These are phyloP conservation scores for Mesocricetus auratus DNA, from an alignment of 2,113 vertebrate genomes.

Conservation along the genomic window DNA sequence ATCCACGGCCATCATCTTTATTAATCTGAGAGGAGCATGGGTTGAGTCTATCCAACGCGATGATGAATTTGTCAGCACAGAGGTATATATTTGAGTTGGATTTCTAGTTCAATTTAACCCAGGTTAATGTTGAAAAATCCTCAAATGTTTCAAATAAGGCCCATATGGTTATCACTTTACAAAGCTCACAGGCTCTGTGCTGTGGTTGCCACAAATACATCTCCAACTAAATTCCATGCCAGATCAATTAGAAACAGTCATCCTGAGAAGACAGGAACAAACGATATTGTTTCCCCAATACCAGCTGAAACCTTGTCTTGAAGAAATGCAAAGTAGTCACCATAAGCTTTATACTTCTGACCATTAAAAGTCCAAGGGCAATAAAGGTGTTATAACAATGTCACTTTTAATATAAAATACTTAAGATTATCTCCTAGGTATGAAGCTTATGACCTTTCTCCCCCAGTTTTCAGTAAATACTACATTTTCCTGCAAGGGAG, in stretches of 20 bases:
- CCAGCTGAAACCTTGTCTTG: constrained; percentile 85
- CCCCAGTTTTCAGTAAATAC: constrained; percentile 49
- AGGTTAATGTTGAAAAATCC: constrained; percentile 85
- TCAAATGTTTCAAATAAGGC: constrained; percentile 88
- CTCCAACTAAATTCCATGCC: constrained; percentile 89
- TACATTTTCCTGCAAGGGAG: constrained; percentile 56
- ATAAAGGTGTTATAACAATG: constrained; percentile 65
- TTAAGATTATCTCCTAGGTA: constrained; percentile 44
- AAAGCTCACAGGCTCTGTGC: constrained; percentile 86
- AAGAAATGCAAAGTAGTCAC: constrained; percentile 83
- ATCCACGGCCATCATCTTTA: constrained; percentile 35
- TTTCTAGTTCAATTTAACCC: constrained; percentile 85
- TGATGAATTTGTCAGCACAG: constrained; percentile 60
- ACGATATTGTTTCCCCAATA: constrained; percentile 86
- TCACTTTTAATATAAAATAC: constrained; percentile 40
- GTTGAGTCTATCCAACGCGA: constrained; percentile 52
- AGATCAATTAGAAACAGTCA: constrained; percentile 91
- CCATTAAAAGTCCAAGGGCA: constrained; percentile 51
- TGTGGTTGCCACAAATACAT: constrained; percentile 88
- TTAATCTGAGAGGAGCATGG: constrained; percentile 65
- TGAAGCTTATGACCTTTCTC: constrained; percentile 26
- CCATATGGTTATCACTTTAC: constrained; percentile 89
- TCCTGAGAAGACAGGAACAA: constrained; percentile 87
- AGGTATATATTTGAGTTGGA: constrained; percentile 70
- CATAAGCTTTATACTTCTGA: constrained; percentile 70